Evolutionary conservation across 37 sponge, comb jelly and placozoan species (phyloP).

Genomic region (Halisarca cf. caerulea): DNA sequence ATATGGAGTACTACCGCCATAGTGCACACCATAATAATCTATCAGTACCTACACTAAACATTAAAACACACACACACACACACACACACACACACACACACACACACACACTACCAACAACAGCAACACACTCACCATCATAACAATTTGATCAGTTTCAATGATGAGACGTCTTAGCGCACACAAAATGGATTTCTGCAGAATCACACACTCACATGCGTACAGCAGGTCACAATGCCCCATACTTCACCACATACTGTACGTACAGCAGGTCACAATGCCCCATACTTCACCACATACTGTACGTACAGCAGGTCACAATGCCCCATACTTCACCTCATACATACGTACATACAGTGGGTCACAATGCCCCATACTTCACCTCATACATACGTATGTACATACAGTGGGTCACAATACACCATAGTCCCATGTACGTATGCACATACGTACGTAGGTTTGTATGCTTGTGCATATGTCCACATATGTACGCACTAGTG

Average conservation of each 20-base stretch:
- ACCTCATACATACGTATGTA: background rate
- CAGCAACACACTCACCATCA: constrained; percentile 48
- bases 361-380: too few species aligned
- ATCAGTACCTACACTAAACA: background rate
- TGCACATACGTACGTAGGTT: background rate
- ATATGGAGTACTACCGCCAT: too few species aligned
- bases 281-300: too few species aligned
- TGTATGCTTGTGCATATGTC: background rate
- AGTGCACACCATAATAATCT: background rate
- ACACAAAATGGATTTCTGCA: constrained; percentile 70
- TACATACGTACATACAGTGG: constrained; percentile 19
- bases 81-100: background rate
- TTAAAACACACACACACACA: too few species aligned
- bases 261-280: too few species aligned
- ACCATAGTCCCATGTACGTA: background rate
- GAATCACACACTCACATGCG: background rate
- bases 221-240: too few species aligned
- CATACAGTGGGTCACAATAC: background rate
- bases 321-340: too few species aligned
- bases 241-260: too few species aligned
- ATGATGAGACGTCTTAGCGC: constrained; percentile 55
- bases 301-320: too few species aligned
- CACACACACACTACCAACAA: background rate
- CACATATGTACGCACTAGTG: background rate
- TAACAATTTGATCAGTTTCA: constrained; percentile 40